Evolutionary conservation across 2,797 vertebrate genomes (phyloP).

Genomic region (Esox lucius): DNA sequence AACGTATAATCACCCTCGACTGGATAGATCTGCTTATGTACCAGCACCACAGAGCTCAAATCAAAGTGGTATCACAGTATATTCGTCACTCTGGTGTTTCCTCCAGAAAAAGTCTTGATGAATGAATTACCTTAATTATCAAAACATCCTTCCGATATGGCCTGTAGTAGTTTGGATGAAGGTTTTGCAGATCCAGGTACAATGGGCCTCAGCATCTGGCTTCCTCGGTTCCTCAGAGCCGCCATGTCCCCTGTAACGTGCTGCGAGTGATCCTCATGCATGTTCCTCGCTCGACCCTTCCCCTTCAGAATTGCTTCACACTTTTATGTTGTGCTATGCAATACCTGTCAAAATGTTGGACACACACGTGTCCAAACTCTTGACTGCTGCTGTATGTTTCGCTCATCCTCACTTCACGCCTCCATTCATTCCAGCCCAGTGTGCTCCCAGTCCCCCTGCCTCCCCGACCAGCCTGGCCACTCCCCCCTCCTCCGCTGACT

Average conservation of each 20-base stretch:
- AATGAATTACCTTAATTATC: background rate
- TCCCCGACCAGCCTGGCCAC: conserved; percentile 87
- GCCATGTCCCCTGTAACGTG: background rate
- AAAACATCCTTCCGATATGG: background rate
- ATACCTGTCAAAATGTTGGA: no score
- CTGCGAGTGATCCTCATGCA: background rate
- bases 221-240: background rate
- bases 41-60: no score
- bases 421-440: conserved; percentile 81
- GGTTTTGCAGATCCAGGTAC: background rate
- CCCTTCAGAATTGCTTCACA: background rate
- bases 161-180: background rate
- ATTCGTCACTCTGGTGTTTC: no score
- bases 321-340: conserved; percentile 25
- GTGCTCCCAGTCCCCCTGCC: conserved; percentile 82
- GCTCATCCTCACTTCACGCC: conserved; percentile 20
- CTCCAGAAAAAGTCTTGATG: background rate
- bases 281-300: background rate
- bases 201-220: background rate
- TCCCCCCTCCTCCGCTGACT: conserved; percentile 77
- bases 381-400: conserved; percentile 28
- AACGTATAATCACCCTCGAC: background rate
- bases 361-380: background rate
- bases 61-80: background rate
- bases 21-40: background rate